A percentile compares a stretch with the other conserved stretches of the same genome.
phyloP scores from a whole-genome alignment of 2,113 vertebrate genomes.

The Acrocephalus arundinaceus region DNA sequence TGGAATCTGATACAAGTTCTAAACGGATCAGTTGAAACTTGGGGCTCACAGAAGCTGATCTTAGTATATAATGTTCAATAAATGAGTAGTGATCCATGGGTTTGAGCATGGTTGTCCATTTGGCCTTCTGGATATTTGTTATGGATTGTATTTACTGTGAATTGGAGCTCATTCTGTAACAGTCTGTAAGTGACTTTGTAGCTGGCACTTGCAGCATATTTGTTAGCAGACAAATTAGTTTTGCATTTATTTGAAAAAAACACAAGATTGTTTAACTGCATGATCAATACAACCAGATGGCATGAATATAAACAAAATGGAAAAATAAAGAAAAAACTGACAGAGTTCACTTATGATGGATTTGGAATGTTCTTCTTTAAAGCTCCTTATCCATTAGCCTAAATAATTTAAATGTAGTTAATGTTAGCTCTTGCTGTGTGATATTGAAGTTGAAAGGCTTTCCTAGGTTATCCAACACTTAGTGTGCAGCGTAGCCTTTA shows the following conservation, averaged over 20 bases:
- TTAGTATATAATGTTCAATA: not conserved
- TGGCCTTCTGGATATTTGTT: not conserved
- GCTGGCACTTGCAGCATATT: not conserved
- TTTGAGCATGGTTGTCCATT: not conserved
- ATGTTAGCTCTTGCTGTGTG: not conserved
- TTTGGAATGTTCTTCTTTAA: not conserved
- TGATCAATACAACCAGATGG: slow-evolving; percentile 2
- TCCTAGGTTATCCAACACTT: not conserved
- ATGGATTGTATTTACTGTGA: not conserved
- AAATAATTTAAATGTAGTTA: slow-evolving; percentile 16
- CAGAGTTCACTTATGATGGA: not conserved
- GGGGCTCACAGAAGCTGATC: not conserved
- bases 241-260: not conserved
- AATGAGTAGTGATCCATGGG: not conserved
- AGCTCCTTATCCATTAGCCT: not conserved
- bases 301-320: not conserved
- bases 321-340: not conserved
- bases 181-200: not conserved
- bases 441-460: not conserved
- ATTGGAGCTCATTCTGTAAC: not conserved
- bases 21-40: not conserved
- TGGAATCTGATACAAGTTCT: not conserved
- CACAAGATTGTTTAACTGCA: not conserved
- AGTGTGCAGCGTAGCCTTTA: not conserved
- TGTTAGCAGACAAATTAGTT: not conserved